Conservation (phyloP, 2,797 vertebrate genomes). For the Danio kyathit region DNA sequence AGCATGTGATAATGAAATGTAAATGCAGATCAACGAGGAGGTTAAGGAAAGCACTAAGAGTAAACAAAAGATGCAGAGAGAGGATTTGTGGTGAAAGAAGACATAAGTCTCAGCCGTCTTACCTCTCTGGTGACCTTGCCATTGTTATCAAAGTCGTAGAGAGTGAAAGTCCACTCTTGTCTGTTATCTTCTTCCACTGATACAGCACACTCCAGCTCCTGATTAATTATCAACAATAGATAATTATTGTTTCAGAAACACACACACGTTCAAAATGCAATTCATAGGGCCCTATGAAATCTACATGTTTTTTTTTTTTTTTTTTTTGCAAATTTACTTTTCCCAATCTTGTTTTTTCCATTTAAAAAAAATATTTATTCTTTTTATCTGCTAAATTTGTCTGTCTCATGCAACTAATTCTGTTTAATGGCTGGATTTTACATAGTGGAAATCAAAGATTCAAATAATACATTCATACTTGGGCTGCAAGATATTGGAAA, state of each 20-base stretch:
- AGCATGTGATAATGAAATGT: slow-evolving; percentile 19
- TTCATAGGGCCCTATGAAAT: neutral
- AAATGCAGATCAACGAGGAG: neutral
- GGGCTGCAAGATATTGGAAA: no score
- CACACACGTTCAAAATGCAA: neutral
- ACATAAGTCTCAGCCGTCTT: slow-evolving; percentile 66
- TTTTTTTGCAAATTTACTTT: no score
- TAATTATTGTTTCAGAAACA: neutral
- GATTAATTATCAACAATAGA: slow-evolving; percentile 65
- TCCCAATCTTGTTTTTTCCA: neutral
- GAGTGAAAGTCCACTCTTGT: slow-evolving; percentile 99
- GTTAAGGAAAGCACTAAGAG: slow-evolving; percentile 5
- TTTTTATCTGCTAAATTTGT: no score
- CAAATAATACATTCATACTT: no score
- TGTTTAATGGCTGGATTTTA: no score
- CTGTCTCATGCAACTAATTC: no score
- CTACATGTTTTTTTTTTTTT: no score
- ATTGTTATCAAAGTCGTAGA: slow-evolving; percentile 99
- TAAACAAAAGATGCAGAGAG: slow-evolving; percentile 42
- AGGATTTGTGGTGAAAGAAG: slow-evolving; percentile 10
- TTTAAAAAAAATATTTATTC: no score
- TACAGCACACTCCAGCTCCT: slow-evolving; percentile 98
- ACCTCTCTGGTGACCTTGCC: slow-evolving; percentile 99
- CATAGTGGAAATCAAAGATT: no score
- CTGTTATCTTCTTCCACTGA: slow-evolving; percentile 97